A percentile compares a stretch with the other conserved stretches of the same genome.
Conservation (phyloP, 2,888 invertebrate genomes). For the Tetragnatha montana region DNA sequence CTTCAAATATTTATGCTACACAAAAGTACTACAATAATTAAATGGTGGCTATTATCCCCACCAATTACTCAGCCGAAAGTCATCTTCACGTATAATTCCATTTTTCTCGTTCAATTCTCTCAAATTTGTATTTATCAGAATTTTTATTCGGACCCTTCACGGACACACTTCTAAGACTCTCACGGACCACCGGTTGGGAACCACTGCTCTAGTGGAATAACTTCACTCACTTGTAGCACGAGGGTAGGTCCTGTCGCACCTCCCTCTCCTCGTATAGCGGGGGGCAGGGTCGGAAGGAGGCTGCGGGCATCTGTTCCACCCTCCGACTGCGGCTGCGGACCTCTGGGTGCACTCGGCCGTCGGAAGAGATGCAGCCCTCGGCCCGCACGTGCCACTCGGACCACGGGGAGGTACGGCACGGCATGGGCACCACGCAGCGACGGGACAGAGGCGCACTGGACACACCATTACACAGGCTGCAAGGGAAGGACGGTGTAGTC, state of each 20-base stretch:
- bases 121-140: no score
- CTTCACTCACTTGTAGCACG: slow-evolving; percentile 58
- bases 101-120: no score
- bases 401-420: slow-evolving; percentile 80
- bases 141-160: no score
- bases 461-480: slow-evolving; percentile 37
- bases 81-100: no score
- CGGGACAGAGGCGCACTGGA: not conserved
- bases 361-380: slow-evolving; percentile 78
- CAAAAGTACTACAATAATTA: no score
- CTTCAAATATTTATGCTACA: no score
- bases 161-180: no score
- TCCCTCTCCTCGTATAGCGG: slow-evolving; percentile 74
- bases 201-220: no score
- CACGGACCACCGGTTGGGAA: no score
- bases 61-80: no score
- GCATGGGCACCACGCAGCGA: slow-evolving; percentile 79
- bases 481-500: not conserved
- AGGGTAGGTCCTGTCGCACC: slow-evolving; percentile 36
- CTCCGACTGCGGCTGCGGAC: slow-evolving; percentile 75
- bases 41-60: no score
- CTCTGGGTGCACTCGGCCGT: slow-evolving; percentile 75
- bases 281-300: slow-evolving; percentile 75
- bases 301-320: slow-evolving; percentile 75
- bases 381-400: slow-evolving; percentile 80